Base-by-base conservation (phyloP, 1,140 invertebrate species). In the Drosophila ironensis region DNA sequence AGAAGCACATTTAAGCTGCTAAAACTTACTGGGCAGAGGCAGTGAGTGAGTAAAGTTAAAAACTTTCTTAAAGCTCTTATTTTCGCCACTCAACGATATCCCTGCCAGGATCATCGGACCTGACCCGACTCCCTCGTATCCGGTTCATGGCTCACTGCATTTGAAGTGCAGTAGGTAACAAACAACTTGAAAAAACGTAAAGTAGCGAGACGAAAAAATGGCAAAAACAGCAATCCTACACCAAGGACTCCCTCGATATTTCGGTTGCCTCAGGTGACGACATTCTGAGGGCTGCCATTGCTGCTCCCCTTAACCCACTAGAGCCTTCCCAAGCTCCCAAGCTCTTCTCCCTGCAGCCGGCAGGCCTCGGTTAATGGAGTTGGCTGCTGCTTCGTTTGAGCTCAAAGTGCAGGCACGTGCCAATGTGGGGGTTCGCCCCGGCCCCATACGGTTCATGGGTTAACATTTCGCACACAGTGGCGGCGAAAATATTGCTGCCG, bases 361-460 rank as follows among this genome's bases (percentile, higher is more conserved):
- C 64, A 37, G 33, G 33, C 33, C 33, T 37, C 33, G 5, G 33
- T 16, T 75, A 54, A 61, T 69, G 63, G 48, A 70, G 75, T 63
- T 70, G 67, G 42, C 57, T 73, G 74, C 40, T 64, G 78, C 73
- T 67, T 63, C 60, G 67, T 82, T 81, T 75, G 71, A 57, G 69
- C 46, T 73, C 70, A 86, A 84, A 86, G 80, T 84, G 80, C 80
- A 75, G 80, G 80, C 80, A 84, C 80, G 80, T 84, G 80, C 80
- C 80, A 19, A 16, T 63, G 53, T 47, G 27, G 46, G 44, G 35
- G 16, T 46, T 33, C 25, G 41, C 6, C 14, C 33, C 28, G 61
- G 27, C 12, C 9, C 44, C 66, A 17, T 22, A 42, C 30, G 63
- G 33, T 47, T 30, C 51, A 46, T 68, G 64, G 50, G 27, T 19